A percentile compares a stretch with the other conserved stretches of the same genome.
These are phyloP conservation scores for Arrhopalites spinosus DNA, from an alignment of 2,888 invertebrate genomes.

Conservation along the genomic window DNA sequence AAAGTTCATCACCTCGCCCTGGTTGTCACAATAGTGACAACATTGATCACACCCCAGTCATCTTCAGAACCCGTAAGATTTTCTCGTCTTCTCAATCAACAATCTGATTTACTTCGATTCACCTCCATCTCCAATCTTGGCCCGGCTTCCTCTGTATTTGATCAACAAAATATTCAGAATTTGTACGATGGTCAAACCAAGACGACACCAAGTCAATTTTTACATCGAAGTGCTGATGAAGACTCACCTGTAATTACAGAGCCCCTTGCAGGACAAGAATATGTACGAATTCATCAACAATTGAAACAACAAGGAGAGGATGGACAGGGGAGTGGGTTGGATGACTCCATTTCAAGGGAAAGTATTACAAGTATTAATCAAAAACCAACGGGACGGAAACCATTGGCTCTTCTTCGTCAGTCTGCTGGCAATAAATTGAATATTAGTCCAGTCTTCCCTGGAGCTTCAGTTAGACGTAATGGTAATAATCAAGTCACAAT, in stretches of 20 bases:
- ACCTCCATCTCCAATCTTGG: slow-evolving; percentile 54
- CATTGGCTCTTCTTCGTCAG: slow-evolving; percentile 52
- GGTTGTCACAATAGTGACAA: slow-evolving; percentile 16
- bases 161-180: slow-evolving; percentile 39
- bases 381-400: slow-evolving; percentile 46
- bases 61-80: slow-evolving; percentile 47
- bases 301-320: slow-evolving; percentile 4
- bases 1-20: slow-evolving; percentile 19
- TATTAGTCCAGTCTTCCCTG: slow-evolving; percentile 52
- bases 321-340: not conserved
- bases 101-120: slow-evolving; percentile 52
- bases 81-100: slow-evolving; percentile 53
- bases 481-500: slow-evolving; percentile 21
- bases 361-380: slow-evolving; percentile 51
- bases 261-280: slow-evolving; percentile 52
- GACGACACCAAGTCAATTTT: not conserved
- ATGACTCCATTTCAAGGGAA: slow-evolving; percentile 2
- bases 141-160: slow-evolving; percentile 45
- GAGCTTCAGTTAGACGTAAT: slow-evolving; percentile 9
- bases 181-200: slow-evolving; percentile 28
- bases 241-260: slow-evolving; percentile 41
- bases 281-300: slow-evolving; percentile 44
- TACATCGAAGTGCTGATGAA: slow-evolving; percentile 14
- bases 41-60: slow-evolving; percentile 11
- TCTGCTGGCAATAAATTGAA: slow-evolving; percentile 53